Evolutionary conservation across 2,797 vertebrate species (phyloP).

Genomic region (Rallus crepitans): DNA sequence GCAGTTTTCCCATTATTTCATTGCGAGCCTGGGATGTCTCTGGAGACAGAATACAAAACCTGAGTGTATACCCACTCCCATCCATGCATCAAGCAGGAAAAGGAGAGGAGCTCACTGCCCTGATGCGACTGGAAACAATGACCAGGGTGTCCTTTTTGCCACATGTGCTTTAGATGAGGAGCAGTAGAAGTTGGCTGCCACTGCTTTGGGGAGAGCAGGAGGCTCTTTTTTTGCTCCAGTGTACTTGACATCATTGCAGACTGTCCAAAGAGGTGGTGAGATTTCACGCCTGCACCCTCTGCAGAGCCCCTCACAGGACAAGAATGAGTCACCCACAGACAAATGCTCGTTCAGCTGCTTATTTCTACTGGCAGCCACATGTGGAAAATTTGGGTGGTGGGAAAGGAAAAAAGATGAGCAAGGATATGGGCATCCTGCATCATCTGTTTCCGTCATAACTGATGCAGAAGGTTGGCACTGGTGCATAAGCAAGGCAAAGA

Average conservation of each 20-base stretch:
- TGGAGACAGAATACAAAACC: background rate
- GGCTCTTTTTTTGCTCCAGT: background rate
- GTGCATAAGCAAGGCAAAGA: background rate
- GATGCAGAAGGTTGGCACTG: background rate
- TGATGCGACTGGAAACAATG: background rate
- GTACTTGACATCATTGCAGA: background rate
- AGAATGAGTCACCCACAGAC: background rate
- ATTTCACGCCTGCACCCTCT: background rate
- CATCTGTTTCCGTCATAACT: background rate
- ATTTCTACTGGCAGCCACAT: conserved; percentile 5
- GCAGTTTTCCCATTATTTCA: background rate
- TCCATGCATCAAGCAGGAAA: background rate
- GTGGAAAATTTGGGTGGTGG: background rate
- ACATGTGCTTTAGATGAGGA: background rate
- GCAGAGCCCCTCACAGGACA: background rate
- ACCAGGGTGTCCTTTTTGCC: background rate
- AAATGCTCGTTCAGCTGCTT: background rate
- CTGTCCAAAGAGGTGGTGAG: background rate
- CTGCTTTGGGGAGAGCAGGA: background rate
- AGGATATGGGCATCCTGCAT: background rate
- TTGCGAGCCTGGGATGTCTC: background rate
- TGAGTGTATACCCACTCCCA: background rate
- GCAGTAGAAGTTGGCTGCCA: background rate
- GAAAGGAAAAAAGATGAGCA: background rate
- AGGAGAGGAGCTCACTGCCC: background rate